phyloP scores from a whole-genome alignment of 2,888 invertebrate species.

The Eristalis tenax region DNA sequence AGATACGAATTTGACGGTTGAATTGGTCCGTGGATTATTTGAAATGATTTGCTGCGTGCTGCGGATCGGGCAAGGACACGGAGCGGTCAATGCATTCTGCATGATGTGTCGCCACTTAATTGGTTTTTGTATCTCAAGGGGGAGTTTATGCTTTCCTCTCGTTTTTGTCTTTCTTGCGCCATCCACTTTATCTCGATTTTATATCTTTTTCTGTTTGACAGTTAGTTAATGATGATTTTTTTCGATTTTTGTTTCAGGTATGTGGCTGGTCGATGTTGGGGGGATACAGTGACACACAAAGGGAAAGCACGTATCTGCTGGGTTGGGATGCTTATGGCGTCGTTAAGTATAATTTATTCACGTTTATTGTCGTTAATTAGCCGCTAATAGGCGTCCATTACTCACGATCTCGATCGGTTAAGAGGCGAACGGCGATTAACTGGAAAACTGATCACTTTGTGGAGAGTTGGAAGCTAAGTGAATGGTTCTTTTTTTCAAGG shows the following conservation, averaged over 20 bases:
- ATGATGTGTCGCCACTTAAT: conserved; percentile 38
- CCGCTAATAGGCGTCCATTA: not conserved
- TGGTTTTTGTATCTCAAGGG: not conserved
- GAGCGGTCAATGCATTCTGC: conserved; percentile 45
- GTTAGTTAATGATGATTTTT: conserved; percentile 29
- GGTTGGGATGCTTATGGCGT: conserved; percentile 4
- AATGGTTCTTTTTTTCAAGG: not conserved
- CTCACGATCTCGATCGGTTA: not conserved
- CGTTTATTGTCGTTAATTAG: conserved; percentile 21
- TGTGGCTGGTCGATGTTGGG: not conserved
- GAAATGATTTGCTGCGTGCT: conserved; percentile 25
- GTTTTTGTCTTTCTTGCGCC: not conserved
- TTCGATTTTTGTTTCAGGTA: conserved; percentile 33
- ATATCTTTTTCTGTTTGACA: conserved; percentile 4
- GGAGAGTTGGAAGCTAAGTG: not conserved
- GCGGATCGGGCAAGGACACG: conserved; percentile 24
- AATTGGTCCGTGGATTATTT: conserved; percentile 23
- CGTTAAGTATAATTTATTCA: conserved; percentile 22
- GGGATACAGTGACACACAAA: conserved; percentile 3
- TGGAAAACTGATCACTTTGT: not conserved
- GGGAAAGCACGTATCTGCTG: not conserved
- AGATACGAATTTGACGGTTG: conserved; percentile 41
- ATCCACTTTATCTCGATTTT: not conserved
- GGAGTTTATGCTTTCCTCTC: not conserved
- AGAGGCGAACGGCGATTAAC: not conserved